Conservation (phyloP, 2,797 vertebrate genomes). For the Apodemus agrarius region DNA sequence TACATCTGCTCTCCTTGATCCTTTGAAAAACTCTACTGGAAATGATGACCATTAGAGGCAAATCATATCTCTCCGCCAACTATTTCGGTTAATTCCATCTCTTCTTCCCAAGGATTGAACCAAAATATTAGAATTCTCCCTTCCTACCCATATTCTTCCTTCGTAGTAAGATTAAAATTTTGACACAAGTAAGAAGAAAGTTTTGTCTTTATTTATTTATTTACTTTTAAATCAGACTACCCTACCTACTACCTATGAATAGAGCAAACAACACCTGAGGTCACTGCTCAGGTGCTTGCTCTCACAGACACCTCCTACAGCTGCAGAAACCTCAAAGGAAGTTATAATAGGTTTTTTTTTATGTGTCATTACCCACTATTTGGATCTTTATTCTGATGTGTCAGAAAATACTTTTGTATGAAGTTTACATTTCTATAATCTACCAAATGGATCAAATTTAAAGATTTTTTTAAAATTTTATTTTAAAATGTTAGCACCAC, state of each 20-base stretch:
- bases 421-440: background rate
- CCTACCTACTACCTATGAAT: slow-evolving; percentile 15
- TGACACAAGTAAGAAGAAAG: background rate
- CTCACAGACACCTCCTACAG: slow-evolving; percentile 52
- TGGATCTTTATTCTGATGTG: background rate
- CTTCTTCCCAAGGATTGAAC: background rate
- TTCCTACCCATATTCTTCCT: background rate
- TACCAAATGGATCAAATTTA: background rate
- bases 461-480: background rate
- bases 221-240: background rate
- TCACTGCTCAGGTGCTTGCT: background rate
- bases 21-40: background rate
- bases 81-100: slow-evolving; percentile 30
- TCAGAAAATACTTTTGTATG: slow-evolving; percentile 36
- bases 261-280: slow-evolving; percentile 63
- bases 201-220: background rate
- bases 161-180: background rate
- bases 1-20: background rate
- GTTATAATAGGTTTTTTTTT: slow-evolving; percentile 24
- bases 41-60: background rate
- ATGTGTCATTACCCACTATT: background rate
- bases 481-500: background rate
- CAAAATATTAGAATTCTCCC: slow-evolving; percentile 25
- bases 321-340: background rate
- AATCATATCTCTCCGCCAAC: background rate